Evolutionary conservation across 2,888 invertebrate species (phyloP), one percentile per base, ranked within the genome.

Genomic region (Dryomyza anilis): DNA sequence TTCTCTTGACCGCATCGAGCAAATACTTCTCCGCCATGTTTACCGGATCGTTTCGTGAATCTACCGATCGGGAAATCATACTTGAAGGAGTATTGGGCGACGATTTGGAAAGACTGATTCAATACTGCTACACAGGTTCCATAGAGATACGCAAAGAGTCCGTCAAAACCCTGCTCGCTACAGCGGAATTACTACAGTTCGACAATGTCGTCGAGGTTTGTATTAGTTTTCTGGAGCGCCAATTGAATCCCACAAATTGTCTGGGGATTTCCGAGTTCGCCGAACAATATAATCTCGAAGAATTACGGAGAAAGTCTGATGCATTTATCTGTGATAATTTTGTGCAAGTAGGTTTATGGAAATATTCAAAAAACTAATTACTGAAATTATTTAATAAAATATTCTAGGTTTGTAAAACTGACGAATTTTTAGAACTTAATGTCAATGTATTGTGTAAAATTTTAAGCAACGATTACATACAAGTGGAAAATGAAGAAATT

Each of bases 1-100:
- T 97, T 71, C 93, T 97, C 60, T 86, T 97, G 70, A 92, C 94
- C 73, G 94, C 96, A 50, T 93, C 94, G 65, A 95, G 95, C 73
- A 95, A 95, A 83, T 97, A 97, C 83, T 97, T 97, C 85, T 91
- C 93, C 50, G 95, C 95, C 48, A 97, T 97, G 96, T 97, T 97
- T 80, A 96, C 94, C 27, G 93, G 92, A 65, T 91, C 92, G 64
- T 85, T 97, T 68, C 86, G 91, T 71, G 96, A 97, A 85, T 89
- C 94, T 5, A 89, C 88, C 68, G 89, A 94, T 81, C 87, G 89
- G 69, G 95, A 95, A 85, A 89, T 97, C 39, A 91, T 91, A 66
- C 85, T 97, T 72, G 91, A 91, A 71, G 90, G 91, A 76, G 91
- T 97, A 46, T 93, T 94, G 78, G 89, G 94, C 23, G 93, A 94